Percentiles rank a stretch among this genome's conserved stretches.
These are phyloP conservation scores for Prunella himalayana DNA, from an alignment of 2,113 vertebrate species.

Conservation along the genomic window DNA sequence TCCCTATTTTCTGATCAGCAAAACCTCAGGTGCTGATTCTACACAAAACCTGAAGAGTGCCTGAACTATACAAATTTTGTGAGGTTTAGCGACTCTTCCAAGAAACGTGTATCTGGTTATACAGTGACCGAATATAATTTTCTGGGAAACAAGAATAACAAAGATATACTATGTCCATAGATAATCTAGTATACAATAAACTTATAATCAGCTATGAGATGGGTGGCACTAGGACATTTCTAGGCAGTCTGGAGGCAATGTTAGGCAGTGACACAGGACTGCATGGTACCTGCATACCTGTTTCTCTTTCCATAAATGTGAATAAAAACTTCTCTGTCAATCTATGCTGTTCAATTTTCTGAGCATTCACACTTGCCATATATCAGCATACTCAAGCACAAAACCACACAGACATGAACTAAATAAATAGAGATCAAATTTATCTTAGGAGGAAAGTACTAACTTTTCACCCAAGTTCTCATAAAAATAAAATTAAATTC, in stretches of 20 bases:
- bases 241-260: background rate
- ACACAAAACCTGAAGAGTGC: background rate
- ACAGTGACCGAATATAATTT: background rate
- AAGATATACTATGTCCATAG: background rate
- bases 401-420: background rate
- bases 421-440: slow-evolving; percentile 3
- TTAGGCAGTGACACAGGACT: background rate
- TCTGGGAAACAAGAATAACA: background rate
- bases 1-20: background rate
- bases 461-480: background rate
- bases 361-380: background rate
- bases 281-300: background rate
- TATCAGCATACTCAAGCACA: background rate
- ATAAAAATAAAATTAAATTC: slow-evolving; percentile 50
- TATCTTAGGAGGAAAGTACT: background rate
- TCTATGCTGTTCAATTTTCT: background rate
- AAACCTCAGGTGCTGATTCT: background rate
- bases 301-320: background rate
- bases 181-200: background rate
- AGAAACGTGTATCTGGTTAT: background rate
- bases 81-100: background rate
- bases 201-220: background rate
- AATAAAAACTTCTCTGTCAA: background rate
- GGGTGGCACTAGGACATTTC: background rate
- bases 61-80: background rate